Conservation (phyloP, 1,140 invertebrate genomes). For the Hestina assimilis region DNA sequence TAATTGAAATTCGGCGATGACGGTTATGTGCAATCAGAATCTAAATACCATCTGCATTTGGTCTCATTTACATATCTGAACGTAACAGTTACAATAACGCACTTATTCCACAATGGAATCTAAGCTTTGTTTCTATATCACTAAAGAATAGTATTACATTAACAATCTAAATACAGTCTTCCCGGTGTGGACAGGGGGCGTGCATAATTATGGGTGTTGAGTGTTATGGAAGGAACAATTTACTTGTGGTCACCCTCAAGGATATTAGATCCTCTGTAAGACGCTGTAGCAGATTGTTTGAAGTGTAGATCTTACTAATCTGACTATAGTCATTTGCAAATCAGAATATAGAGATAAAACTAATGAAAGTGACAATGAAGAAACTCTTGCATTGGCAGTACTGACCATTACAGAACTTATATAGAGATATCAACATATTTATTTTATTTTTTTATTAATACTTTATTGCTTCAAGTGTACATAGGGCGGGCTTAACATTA, state of each 20-base stretch:
- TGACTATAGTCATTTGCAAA: background rate
- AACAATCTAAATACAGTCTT: background rate
- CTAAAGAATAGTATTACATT: constrained; percentile 5
- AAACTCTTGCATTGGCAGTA: too few species aligned
- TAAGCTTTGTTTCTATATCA: background rate
- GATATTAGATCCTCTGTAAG: constrained; percentile 34
- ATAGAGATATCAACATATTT: too few species aligned
- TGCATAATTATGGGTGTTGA: constrained; percentile 28
- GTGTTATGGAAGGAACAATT: too few species aligned
- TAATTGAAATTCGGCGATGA: too few species aligned
- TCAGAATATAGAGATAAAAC: too few species aligned
- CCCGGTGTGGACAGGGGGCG: constrained; percentile 28
- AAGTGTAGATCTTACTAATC: constrained; percentile 5
- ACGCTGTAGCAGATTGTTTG: constrained; percentile 9
- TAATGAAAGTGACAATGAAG: too few species aligned
- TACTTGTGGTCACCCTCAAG: constrained; percentile 30
- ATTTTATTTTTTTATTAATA: too few species aligned
- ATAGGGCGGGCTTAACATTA: too few species aligned
- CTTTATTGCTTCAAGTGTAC: too few species aligned
- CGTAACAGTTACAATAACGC: background rate
- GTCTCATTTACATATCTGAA: constrained; percentile 20
- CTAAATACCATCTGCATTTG: constrained; percentile 13
- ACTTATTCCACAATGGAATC: background rate
- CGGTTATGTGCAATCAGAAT: constrained; percentile 20
- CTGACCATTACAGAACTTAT: too few species aligned